Conservation (phyloP, 2,113 vertebrate genomes). For the Mixornis gularis region DNA sequence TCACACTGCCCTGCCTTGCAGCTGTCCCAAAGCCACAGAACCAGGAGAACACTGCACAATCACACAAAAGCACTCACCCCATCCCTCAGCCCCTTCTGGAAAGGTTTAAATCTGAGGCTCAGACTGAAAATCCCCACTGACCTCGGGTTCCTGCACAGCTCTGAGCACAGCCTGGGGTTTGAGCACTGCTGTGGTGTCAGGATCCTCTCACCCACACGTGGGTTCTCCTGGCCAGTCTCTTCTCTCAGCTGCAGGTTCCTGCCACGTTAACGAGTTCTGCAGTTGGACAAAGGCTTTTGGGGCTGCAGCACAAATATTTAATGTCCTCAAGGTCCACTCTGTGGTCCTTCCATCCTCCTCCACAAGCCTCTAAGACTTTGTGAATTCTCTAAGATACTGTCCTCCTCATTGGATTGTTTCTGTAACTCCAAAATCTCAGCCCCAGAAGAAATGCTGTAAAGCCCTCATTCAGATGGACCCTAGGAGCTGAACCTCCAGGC, state of each 20-base stretch:
- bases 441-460: not conserved
- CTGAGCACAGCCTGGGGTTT: too few relatives aligned
- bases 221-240: not conserved
- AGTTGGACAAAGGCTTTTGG: not conserved
- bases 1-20: not conserved
- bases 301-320: fast-evolving
- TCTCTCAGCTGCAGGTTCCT: not conserved
- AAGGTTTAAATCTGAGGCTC: fast-evolving
- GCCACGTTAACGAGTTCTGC: not conserved
- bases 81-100: not conserved
- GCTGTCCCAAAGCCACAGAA: not conserved
- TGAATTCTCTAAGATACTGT: not conserved
- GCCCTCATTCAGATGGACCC: not conserved
- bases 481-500: not conserved
- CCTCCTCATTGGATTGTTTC: too few relatives aligned
- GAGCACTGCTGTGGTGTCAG: not conserved
- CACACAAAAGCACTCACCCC: not conserved
- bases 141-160: not conserved
- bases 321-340: not conserved
- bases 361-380: not conserved
- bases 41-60: fast-evolving
- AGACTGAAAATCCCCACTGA: fast-evolving
- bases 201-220: fast-evolving
- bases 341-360: not conserved
- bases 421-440: not conserved